Conservation (phyloP, 2,113 vertebrate species). For the Pelecanus crispus region DNA sequence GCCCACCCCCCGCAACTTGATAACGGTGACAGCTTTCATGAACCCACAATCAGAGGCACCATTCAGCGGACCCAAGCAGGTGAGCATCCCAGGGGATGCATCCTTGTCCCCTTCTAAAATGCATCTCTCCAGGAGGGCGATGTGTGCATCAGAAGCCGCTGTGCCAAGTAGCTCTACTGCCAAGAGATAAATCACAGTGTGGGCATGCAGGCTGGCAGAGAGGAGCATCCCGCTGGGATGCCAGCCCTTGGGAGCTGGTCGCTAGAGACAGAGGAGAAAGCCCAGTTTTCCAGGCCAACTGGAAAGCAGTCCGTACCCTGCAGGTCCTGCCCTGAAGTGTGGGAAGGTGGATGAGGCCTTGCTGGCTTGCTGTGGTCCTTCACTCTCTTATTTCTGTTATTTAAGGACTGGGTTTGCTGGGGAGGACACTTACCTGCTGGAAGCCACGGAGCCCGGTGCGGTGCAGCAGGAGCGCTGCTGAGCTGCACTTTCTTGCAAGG, state of each 20-base stretch:
- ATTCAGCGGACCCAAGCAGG: not conserved
- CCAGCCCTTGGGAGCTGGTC: not conserved
- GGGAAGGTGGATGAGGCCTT: not conserved
- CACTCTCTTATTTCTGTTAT: not conserved
- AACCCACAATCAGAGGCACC: not conserved
- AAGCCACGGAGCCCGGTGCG: fast-evolving
- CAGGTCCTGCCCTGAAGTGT: not conserved
- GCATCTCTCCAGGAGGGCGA: not conserved
- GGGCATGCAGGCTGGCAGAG: not conserved
- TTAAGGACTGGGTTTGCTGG: not conserved
- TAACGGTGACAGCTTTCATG: not conserved
- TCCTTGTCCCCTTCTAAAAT: not conserved
- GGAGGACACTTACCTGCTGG: not conserved
- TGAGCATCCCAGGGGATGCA: not conserved
- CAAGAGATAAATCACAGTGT: not conserved
- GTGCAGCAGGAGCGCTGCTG: not conserved
- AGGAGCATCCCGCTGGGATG: not conserved
- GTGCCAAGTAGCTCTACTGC: not conserved
- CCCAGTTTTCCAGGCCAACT: not conserved
- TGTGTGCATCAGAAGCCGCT: not conserved
- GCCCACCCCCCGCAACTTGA: fast-evolving
- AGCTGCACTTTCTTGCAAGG: not conserved
- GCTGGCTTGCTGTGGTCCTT: not conserved
- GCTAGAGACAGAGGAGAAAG: not conserved
- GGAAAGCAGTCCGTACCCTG: fast-evolving